Evolutionary conservation across 2,888 invertebrate genomes (phyloP).

Genomic region (Drosophila longiperda): DNA sequence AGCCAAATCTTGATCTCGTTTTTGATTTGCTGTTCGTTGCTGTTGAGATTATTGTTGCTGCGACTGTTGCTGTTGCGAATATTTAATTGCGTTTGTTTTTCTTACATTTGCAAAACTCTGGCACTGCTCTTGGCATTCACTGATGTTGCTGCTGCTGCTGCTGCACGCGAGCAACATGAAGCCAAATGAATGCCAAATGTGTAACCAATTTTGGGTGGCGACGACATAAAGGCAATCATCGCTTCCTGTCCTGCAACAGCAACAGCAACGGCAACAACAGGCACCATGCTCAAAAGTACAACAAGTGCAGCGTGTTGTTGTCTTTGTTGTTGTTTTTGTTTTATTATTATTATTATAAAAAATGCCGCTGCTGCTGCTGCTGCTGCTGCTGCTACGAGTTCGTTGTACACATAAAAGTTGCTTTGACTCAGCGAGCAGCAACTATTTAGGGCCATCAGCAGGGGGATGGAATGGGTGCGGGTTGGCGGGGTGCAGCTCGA

Average conservation of each 20-base stretch:
- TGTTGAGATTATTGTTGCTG: constrained; percentile 16
- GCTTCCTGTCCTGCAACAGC: constrained; percentile 70
- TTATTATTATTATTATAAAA: constrained; percentile 62
- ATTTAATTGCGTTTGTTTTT: constrained; percentile 68
- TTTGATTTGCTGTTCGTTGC: constrained; percentile 41
- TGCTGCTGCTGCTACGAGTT: constrained; percentile 46
- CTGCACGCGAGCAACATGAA: constrained; percentile 70
- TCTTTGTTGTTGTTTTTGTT: constrained; percentile 35
- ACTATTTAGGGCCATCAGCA: constrained; percentile 53
- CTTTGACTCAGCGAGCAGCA: constrained; percentile 51
- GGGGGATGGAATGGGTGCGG: background rate
- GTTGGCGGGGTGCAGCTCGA: constrained; percentile 28
- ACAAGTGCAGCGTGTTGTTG: constrained; percentile 46
- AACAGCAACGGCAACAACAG: constrained; percentile 7
- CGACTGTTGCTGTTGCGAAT: constrained; percentile 40
- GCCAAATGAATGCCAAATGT: constrained; percentile 72
- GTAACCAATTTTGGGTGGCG: constrained; percentile 68
- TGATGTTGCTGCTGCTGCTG: constrained; percentile 42
- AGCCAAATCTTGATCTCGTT: constrained; percentile 79
- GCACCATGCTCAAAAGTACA: constrained; percentile 51
- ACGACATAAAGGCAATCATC: constrained; percentile 35
- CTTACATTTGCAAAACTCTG: constrained; percentile 31
- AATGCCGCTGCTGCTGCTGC: constrained; percentile 18
- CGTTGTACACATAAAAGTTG: constrained; percentile 73
- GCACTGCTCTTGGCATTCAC: constrained; percentile 75